Evolutionary conservation across 2,888 invertebrate species (phyloP).

Genomic region (Chrysodeixis includens): DNA sequence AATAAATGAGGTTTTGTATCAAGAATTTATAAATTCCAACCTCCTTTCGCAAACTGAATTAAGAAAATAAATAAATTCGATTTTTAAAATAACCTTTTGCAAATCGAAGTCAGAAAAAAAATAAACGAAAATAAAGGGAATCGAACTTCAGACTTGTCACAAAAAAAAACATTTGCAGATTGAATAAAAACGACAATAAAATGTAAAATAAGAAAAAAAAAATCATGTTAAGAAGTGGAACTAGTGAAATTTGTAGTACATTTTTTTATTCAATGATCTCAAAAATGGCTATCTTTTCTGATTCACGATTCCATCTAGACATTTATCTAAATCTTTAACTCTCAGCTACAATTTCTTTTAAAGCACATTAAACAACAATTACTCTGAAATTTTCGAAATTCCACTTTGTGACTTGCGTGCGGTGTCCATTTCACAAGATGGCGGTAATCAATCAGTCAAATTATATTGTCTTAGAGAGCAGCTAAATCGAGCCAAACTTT

Average conservation of each 20-base stretch:
- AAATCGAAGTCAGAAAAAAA: no score
- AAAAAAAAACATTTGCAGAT: no score
- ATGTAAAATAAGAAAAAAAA: no score
- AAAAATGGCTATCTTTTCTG: no score
- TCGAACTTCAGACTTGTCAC: no score
- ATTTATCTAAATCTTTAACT: conserved; percentile 15
- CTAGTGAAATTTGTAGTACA: no score
- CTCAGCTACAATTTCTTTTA: conserved; percentile 12
- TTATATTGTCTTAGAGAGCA: conserved; percentile 85
- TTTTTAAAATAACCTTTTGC: neutral
- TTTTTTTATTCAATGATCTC: no score
- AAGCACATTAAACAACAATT: conserved; percentile 54
- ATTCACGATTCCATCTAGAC: no score
- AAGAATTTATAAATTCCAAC: conserved; percentile 18
- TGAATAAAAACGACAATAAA: no score
- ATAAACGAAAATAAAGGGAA: no score
- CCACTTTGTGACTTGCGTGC: conserved; percentile 56
- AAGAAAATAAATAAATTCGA: neutral
- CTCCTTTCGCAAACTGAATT: conserved; percentile 15
- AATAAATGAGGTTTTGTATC: conserved; percentile 34
- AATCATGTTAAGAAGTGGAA: no score
- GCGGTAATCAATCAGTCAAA: conserved; percentile 85
- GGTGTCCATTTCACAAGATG: conserved; percentile 41
- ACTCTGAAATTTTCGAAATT: conserved; percentile 58
- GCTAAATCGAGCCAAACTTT: conserved; percentile 74